Conservation (phyloP, 2,888 invertebrate species). For the Brenthis daphne region DNA sequence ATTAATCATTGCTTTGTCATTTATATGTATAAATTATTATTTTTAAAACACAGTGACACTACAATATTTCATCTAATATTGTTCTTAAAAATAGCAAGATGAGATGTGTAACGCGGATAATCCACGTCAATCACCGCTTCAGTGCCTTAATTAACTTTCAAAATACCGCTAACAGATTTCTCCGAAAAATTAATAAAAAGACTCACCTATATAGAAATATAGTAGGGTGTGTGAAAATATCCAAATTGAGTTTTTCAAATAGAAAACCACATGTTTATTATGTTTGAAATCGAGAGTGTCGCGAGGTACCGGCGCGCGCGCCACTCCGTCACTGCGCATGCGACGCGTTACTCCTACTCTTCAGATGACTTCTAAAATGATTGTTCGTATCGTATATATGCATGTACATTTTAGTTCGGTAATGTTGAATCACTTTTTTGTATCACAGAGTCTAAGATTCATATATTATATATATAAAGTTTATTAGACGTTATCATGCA, state of each 20-base stretch:
- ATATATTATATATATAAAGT: too few relatives aligned
- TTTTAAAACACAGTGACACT: neutral
- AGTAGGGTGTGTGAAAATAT: constrained; percentile 20
- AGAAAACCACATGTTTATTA: constrained; percentile 39
- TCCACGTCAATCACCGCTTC: constrained; percentile 30
- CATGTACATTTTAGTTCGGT: constrained; percentile 20
- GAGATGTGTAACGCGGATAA: constrained; percentile 27
- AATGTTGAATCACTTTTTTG: constrained; percentile 3
- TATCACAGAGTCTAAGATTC: too few relatives aligned
- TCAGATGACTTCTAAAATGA: constrained; percentile 35
- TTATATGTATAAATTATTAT: neutral
- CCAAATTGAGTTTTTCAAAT: constrained; percentile 29
- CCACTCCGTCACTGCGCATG: constrained; percentile 56
- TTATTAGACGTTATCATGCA: too few relatives aligned
- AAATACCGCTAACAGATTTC: constrained; percentile 15
- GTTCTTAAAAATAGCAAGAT: constrained; percentile 12
- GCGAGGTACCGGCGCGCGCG: constrained; percentile 58
- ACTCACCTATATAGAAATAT: constrained; percentile 28
- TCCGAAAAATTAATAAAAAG: neutral
- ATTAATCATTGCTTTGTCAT: too few relatives aligned
- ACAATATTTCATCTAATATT: neutral
- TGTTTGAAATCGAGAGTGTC: constrained; percentile 55
- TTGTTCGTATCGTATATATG: constrained; percentile 20
- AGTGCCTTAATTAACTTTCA: constrained; percentile 31
- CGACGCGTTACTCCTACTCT: constrained; percentile 45